These are phyloP conservation scores for Cottoperca gobio DNA, from an alignment of 2,797 vertebrate species.

Conservation along the genomic window DNA sequence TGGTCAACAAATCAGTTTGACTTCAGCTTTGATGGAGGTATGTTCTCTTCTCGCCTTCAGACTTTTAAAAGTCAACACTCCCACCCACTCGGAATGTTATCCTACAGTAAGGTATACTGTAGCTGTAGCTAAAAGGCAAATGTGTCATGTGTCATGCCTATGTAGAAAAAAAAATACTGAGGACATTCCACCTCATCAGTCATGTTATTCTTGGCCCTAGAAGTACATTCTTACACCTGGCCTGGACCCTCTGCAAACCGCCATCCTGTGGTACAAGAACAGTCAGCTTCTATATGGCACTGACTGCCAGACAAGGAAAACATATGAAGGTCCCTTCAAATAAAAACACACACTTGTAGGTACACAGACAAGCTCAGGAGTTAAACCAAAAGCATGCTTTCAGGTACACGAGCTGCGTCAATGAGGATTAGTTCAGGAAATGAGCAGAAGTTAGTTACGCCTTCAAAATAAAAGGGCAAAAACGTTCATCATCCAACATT, in stretches of 20 bases:
- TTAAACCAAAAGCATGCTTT: constrained; percentile 28
- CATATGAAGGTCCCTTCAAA: constrained; percentile 20
- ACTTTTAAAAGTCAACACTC: constrained; percentile 55
- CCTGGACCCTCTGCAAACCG: constrained; percentile 45
- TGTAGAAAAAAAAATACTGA: constrained; percentile 26
- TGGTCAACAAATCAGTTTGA: constrained; percentile 9
- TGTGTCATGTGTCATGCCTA: constrained; percentile 47
- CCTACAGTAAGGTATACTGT: constrained; percentile 57
- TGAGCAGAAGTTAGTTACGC: not conserved
- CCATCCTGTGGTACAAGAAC: constrained; percentile 47
- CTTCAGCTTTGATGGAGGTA: constrained; percentile 24
- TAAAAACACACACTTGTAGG: constrained; percentile 38
- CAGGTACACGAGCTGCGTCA: constrained; percentile 11
- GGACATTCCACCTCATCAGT: constrained; percentile 66
- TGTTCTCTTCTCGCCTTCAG: constrained; percentile 5
- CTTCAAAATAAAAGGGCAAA: constrained; percentile 72
- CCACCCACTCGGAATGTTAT: constrained; percentile 29
- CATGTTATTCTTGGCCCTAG: constrained; percentile 75
- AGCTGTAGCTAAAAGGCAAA: constrained; percentile 27
- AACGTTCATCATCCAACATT: not conserved
- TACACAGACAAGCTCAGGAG: constrained; percentile 10
- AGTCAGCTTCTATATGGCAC: constrained; percentile 52
- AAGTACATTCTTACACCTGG: constrained; percentile 72
- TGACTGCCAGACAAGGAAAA: constrained; percentile 36
- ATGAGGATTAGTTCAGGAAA: not conserved